Percentiles rank a stretch among this genome's conserved stretches.
Conservation (phyloP, 2,113 vertebrate genomes). For the Pristiophorus japonicus region DNA sequence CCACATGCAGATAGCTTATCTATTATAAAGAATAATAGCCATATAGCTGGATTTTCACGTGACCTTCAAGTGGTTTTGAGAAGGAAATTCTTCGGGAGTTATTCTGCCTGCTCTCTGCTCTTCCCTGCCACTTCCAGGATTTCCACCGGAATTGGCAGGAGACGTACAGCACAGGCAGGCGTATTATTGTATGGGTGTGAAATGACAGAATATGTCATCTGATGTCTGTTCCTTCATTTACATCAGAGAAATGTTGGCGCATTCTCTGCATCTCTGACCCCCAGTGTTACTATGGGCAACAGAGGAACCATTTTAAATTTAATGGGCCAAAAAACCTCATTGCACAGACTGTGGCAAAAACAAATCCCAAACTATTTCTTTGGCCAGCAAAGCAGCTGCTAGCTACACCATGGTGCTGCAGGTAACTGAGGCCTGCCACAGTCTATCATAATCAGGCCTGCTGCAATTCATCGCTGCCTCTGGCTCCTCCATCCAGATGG, state of each 20-base stretch:
- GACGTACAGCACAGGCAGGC: neutral
- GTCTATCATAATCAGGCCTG: neutral
- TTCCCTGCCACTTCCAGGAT: neutral
- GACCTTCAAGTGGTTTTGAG: neutral
- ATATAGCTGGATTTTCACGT: neutral
- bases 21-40: neutral
- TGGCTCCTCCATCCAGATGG: neutral
- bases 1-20: neutral
- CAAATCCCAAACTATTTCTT: neutral
- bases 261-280: neutral
- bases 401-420: neutral
- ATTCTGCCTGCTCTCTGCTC: neutral
- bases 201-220: neutral
- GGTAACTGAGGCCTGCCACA: neutral
- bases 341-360: neutral
- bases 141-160: neutral
- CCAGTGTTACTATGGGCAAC: neutral
- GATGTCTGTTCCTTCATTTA: neutral
- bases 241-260: neutral
- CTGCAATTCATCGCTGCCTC: neutral
- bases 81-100: neutral
- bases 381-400: too few species aligned
- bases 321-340: neutral
- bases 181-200: neutral
- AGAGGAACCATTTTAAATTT: neutral